These are phyloP conservation scores for Amiota minor DNA, from an alignment of 2,888 invertebrate genomes.

Conservation along the genomic window DNA sequence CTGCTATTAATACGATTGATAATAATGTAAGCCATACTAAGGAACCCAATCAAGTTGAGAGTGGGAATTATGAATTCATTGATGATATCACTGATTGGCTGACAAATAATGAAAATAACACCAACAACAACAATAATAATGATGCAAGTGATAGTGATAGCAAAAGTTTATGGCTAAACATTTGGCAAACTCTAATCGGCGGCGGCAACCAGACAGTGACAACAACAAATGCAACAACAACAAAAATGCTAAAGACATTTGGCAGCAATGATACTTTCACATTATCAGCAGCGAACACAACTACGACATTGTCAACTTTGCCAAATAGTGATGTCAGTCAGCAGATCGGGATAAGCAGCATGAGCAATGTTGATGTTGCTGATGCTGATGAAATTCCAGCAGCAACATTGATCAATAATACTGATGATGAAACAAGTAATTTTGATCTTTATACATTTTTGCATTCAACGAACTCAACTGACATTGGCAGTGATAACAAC, in stretches of 20 bases:
- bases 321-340: not conserved
- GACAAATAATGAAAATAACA: constrained; percentile 44
- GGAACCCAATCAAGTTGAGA: constrained; percentile 39
- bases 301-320: not conserved
- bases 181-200: constrained; percentile 14
- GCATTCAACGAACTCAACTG: constrained; percentile 6
- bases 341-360: constrained; percentile 22
- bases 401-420: not conserved
- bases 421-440: not conserved
- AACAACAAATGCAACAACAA: not conserved
- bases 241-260: not conserved
- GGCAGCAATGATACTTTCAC: not conserved
- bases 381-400: not conserved
- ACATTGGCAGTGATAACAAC: constrained; percentile 42
- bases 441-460: not conserved
- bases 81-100: constrained; percentile 61
- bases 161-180: constrained; percentile 10
- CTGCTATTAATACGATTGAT: constrained; percentile 40
- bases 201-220: not conserved
- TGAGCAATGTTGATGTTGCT: constrained; percentile 7
- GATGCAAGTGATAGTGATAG: not conserved
- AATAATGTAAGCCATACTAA: constrained; percentile 26
- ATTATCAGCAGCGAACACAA: not conserved
- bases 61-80: constrained; percentile 54
- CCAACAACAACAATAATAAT: not conserved